These are phyloP conservation scores for Atherinosoma microstoma DNA, from an alignment of 2,797 vertebrate species.

Conservation along the genomic window DNA sequence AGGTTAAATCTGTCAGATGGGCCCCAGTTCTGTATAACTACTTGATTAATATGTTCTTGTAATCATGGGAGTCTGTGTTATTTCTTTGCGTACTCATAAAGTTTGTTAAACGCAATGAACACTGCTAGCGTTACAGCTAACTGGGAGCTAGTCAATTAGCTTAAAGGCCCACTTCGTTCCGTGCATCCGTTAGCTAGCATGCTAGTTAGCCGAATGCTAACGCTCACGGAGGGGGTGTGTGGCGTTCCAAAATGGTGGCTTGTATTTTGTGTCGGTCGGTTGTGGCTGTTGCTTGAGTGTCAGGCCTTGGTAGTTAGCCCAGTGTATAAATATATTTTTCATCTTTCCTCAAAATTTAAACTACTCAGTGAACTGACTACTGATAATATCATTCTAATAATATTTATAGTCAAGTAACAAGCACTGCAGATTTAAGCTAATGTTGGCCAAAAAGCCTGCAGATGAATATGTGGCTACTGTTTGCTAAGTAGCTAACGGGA, in stretches of 20 bases:
- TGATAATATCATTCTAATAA: background rate
- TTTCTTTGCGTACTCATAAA: accelerated
- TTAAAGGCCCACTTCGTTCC: conserved; percentile 22
- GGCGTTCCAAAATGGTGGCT: conserved; percentile 86
- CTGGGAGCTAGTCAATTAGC: conserved; percentile 51
- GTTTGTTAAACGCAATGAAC: conserved; percentile 2
- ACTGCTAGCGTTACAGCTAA: conserved; percentile 34
- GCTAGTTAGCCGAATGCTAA: conserved; percentile 71
- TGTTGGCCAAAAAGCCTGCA: conserved; percentile 56
- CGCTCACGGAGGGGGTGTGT: conserved; percentile 80
- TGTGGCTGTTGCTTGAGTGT: conserved; percentile 24
- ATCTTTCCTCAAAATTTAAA: background rate
- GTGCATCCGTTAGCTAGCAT: conserved; percentile 59
- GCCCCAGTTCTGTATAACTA: accelerated
- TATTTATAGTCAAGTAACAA: background rate
- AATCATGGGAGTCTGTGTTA: background rate
- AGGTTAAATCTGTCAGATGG: background rate
- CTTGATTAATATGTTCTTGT: no score
- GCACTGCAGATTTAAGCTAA: conserved; percentile 39
- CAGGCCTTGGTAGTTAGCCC: conserved; percentile 50
- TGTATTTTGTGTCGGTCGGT: conserved; percentile 77
- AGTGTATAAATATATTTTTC: background rate
- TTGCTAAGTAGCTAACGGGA: conserved; percentile 62
- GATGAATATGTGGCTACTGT: conserved; percentile 51
- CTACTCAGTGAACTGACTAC: background rate